phyloP scores from a whole-genome alignment of 2,797 vertebrate species.

The Enoplosus armatus region DNA sequence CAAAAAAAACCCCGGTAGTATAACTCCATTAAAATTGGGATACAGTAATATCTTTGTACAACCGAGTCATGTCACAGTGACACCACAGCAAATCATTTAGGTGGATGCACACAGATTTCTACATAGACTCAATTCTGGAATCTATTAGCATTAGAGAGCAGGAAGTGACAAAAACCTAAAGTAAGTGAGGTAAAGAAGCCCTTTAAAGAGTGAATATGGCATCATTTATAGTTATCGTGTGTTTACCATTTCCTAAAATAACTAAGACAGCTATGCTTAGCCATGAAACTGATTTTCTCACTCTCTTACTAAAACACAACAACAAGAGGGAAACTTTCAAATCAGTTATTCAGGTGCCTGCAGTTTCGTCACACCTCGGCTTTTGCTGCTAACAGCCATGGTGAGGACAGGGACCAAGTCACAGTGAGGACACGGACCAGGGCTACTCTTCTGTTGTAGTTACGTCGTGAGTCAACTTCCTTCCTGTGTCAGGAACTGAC shows the following conservation, averaged over 20 bases:
- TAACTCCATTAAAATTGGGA: not conserved
- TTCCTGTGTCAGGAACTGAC: conserved; percentile 63
- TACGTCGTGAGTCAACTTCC: conserved; percentile 53
- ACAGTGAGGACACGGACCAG: not conserved
- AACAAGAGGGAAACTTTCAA: not conserved
- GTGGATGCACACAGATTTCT: not conserved
- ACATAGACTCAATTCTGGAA: not conserved
- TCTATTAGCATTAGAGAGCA: not conserved
- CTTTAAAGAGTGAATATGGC: conserved; percentile 8
- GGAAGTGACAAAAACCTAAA: not conserved
- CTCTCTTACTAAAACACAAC: not conserved
- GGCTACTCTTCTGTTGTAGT: not conserved
- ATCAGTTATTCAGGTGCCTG: conserved; percentile 34
- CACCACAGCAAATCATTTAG: conserved; percentile 27
- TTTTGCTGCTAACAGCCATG: not conserved
- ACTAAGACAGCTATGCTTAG: not conserved
- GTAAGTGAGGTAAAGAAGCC: not conserved
- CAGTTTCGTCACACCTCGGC: conserved; percentile 20
- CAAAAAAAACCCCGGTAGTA: not conserved
- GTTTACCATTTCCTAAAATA: not conserved
- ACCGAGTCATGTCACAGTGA: not conserved
- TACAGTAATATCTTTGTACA: not conserved
- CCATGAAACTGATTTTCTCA: conserved; percentile 25
- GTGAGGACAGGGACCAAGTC: too few relatives aligned
- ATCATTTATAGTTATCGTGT: not conserved